Conservation (phyloP, 2,888 invertebrate species). For the Drosophila hawaiiensis region DNA sequence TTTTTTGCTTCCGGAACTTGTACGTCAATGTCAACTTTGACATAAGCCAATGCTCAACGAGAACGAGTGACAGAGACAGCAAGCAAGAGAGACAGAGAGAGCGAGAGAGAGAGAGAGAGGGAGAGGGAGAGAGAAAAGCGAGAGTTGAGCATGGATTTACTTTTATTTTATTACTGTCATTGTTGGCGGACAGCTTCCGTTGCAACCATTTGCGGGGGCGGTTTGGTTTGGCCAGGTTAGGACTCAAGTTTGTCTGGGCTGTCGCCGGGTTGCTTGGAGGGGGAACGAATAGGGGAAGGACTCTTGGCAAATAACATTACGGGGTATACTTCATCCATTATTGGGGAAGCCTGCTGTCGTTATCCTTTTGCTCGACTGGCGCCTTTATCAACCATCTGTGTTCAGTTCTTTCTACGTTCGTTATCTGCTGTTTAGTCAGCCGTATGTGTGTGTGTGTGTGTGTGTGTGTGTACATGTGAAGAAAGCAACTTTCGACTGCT, state of each 20-base stretch:
- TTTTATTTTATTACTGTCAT: conserved; percentile 81
- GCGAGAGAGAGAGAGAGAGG: not conserved
- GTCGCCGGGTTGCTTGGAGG: not conserved
- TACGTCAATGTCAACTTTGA: conserved; percentile 80
- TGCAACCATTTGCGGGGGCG: conserved; percentile 35
- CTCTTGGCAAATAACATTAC: conserved; percentile 16
- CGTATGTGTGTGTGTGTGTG: conserved; percentile 38
- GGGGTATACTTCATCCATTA: conserved; percentile 29
- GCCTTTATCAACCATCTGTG: conserved; percentile 73
- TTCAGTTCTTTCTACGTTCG: conserved; percentile 42
- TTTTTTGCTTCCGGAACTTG: conserved; percentile 62
- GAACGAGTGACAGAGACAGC: not conserved
- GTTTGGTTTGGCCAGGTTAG: conserved; percentile 8
- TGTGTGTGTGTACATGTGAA: conserved; percentile 13
- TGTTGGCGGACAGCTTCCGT: conserved; percentile 58
- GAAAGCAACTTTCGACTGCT: conserved; percentile 32
- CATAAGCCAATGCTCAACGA: conserved; percentile 48
- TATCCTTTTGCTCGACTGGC: conserved; percentile 68
- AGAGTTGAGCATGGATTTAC: conserved; percentile 73
- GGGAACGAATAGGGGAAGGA: not conserved
- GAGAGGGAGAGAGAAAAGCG: conserved; percentile 7
- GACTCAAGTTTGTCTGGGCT: conserved; percentile 11
- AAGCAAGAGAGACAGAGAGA: not conserved
- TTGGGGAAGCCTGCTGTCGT: conserved; percentile 44
- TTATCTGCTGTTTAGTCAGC: conserved; percentile 82